Percentiles rank a stretch among this genome's conserved stretches.
These are phyloP conservation scores for Copidosoma floridanum DNA, from an alignment of 1,140 invertebrate genomes.

Conservation along the genomic window DNA sequence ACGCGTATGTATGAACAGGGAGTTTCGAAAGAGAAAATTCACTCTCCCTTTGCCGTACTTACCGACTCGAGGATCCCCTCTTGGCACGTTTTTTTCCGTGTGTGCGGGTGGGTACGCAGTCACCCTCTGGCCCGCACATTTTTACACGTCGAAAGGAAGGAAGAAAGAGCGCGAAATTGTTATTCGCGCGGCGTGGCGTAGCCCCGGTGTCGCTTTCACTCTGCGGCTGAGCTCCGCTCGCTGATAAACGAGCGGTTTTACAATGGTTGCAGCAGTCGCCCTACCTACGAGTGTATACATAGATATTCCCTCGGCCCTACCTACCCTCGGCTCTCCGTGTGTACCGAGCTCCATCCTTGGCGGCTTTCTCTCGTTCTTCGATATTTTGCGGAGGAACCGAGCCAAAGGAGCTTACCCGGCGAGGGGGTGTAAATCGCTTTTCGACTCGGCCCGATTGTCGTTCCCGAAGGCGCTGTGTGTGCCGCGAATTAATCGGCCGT, in stretches of 20 bases:
- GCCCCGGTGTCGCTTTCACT: conserved; percentile 55
- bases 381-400: neutral
- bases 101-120: too few species aligned
- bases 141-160: conserved; percentile 3
- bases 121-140: too few species aligned
- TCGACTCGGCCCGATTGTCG: conserved; percentile 45
- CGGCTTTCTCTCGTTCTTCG: neutral
- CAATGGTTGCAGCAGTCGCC: conserved; percentile 34
- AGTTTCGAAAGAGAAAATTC: too few species aligned
- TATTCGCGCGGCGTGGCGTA: conserved; percentile 52
- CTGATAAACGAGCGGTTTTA: conserved; percentile 56
- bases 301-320: too few species aligned
- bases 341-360: too few species aligned
- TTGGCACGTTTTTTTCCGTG: too few species aligned
- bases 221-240: conserved; percentile 49
- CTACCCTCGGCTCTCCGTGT: too few species aligned
- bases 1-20: too few species aligned
- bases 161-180: conserved; percentile 39
- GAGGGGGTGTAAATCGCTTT: conserved; percentile 44
- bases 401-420: too few species aligned
- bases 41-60: conserved; percentile 8
- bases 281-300: conserved; percentile 36
- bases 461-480: conserved; percentile 22
- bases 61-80: neutral
- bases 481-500: conserved; percentile 38